These are phyloP conservation scores for Anser cygnoides DNA, from an alignment of 2,113 vertebrate genomes.

Conservation along the genomic window DNA sequence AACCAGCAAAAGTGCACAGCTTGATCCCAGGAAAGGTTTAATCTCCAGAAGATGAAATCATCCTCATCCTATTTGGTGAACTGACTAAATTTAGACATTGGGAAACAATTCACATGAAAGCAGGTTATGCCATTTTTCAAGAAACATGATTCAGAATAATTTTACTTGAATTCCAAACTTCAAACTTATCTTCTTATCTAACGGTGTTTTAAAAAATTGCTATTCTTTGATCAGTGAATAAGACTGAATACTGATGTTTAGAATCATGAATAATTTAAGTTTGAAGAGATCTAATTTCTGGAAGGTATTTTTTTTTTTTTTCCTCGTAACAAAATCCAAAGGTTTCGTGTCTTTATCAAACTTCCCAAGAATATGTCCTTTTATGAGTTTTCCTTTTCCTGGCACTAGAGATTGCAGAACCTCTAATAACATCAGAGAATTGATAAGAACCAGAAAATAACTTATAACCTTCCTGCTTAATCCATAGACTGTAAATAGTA, in stretches of 20 bases:
- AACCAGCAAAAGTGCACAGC: background rate
- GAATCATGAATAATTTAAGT: background rate
- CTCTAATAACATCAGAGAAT: background rate
- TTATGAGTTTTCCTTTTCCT: background rate
- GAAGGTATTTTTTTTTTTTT: background rate
- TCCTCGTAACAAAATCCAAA: background rate
- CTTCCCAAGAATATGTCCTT: background rate
- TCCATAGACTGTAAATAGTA: background rate
- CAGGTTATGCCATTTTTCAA: background rate
- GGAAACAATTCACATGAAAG: background rate
- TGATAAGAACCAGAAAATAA: background rate
- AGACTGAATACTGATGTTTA: background rate
- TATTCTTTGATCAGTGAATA: background rate
- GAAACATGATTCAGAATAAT: background rate
- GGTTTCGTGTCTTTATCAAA: background rate
- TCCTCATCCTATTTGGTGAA: background rate
- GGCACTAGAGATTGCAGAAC: background rate
- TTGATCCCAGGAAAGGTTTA: background rate
- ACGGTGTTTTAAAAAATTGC: background rate
- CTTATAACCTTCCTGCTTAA: conserved; percentile 17
- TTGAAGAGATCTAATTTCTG: background rate
- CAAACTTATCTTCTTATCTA: background rate
- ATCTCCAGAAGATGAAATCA: background rate
- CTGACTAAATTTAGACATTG: background rate
- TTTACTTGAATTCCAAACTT: background rate